Evolutionary conservation across 2,113 vertebrate species (phyloP), one percentile per base, ranked within the genome.

Genomic region (Gambusia affinis): DNA sequence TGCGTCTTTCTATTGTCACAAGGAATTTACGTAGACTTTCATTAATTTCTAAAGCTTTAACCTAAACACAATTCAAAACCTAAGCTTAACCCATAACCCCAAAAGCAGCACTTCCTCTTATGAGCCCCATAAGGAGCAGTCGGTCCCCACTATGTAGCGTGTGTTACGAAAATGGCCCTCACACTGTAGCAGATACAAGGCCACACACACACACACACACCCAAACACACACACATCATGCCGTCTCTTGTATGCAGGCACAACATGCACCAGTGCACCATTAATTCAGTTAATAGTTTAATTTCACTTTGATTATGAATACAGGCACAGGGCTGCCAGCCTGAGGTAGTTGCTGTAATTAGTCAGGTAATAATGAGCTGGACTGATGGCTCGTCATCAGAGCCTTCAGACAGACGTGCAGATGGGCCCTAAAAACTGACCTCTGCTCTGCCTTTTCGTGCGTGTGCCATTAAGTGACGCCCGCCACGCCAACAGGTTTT

Each of bases 311-410:
- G 85, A 89, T 85, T 87, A 85, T 84, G 29, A 85, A 82, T 78
- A 70, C 54, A 70, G 80, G 39, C 82, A 28, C 28, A 64, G 27
- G 29, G 70, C 74, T 67, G 76, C 65, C 81, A 79, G 83, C 83
- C 84, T 79, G 70, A 79, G 78, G 85, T 78, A 83, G 72, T 77
- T 73, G 73, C 29, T 84, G 84, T 85, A 87, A 92, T 91, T 89
- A 93, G 80, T 85, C 71, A 87, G 84, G 81, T 88, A 81, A 88
- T 88, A 90, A 87, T 88, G 86, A 88, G 82, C 80, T 81, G 76
- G 72, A 83, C 60, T 75, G 66, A 69, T 69, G 73, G 78, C 80
- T 85, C 75, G 78, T 89, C 89, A 80, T 80, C 74, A 37, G 64
- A 75, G 75, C 84, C 78, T 82, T 64, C 42, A 84, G 82, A 24